These are phyloP conservation scores for Psittacula derbiana DNA, from an alignment of 2,797 vertebrate genomes.

Conservation along the genomic window DNA sequence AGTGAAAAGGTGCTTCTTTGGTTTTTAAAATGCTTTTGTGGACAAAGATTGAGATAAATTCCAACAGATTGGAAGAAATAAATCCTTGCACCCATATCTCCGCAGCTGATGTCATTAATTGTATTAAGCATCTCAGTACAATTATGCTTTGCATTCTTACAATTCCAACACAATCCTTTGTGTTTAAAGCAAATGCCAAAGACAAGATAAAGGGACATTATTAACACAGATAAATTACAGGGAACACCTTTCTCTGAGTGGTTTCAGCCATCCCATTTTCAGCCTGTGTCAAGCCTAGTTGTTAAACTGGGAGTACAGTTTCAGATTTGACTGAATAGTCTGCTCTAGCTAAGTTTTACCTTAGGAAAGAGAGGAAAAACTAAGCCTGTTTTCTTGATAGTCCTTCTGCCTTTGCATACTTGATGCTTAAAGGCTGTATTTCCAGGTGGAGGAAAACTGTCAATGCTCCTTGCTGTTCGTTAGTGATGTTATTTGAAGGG, in stretches of 20 bases:
- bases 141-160: slow-evolving; percentile 3
- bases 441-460: slow-evolving; percentile 16
- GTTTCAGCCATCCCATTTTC: not conserved
- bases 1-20: not conserved
- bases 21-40: slow-evolving; percentile 16
- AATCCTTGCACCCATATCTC: not conserved
- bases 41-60: slow-evolving; percentile 52
- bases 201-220: not conserved
- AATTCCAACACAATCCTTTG: not conserved
- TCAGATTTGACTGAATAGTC: not conserved
- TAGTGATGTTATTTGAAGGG: not conserved
- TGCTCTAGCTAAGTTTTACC: slow-evolving; percentile 15
- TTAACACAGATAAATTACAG: not conserved
- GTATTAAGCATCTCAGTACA: not conserved
- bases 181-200: not conserved
- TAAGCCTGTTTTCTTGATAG: slow-evolving; percentile 19
- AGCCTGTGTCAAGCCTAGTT: not conserved
- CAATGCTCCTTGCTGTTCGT: not conserved
- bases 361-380: not conserved
- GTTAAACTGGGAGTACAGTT: not conserved
- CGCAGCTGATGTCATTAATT: not conserved
- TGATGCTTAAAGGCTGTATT: slow-evolving; percentile 28
- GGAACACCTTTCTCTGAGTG: not conserved
- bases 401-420: slow-evolving; percentile 10
- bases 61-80: not conserved